Base-by-base conservation (phyloP, 2,113 vertebrate genomes). In the Dendropsophus ebraccatus region DNA sequence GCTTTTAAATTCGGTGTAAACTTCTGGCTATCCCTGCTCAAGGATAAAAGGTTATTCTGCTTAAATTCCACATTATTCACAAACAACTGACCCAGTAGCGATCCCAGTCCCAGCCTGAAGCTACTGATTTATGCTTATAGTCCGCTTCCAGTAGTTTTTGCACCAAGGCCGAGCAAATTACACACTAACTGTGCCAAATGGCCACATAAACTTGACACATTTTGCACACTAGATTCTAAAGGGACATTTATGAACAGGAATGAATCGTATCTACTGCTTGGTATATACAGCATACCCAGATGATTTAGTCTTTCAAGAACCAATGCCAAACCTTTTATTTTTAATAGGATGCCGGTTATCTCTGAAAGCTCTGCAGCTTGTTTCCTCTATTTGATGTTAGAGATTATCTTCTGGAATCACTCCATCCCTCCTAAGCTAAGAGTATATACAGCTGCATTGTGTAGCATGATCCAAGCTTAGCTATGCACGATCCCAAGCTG, bases 11-110 rank as follows among this genome's bases (percentile, higher is more conserved):
- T 25, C 11, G 7, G 23, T 56, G 13, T 75, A 21, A 84, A 83
- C 30, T 60, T 83, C 32, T 19, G 13, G 75, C 50, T n/a, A 74
- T 74, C 14, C 17, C 23, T 35, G 11, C 37, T 76, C 72, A 84
- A 84, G 83, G 83, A 84, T 76, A 84, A 84, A 84, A 76, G 56
- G 83, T 84, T 84, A 35, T 77, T 84, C 41, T 84, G 60, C 35
- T n/a, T 56, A 28, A 65, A 50, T 32, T 21, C 73, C 28, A 62
- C 45, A 76, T 45, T 76, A 84, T 84, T 65, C 28, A 50, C 37
- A 62, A 60, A 77, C 28, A 62, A 65, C 19, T 45, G 17, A 25
- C 35, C 50, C 32, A n/a, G 72, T 76, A 35, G 45, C 56, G 16
- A 75, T 62, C 70, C 30, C 16, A 84, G 72, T 49, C 72, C 32